Evolutionary conservation across 2,113 vertebrate species (phyloP), one percentile per base, ranked within the genome.

Genomic region (Poicephalus gulielmi): DNA sequence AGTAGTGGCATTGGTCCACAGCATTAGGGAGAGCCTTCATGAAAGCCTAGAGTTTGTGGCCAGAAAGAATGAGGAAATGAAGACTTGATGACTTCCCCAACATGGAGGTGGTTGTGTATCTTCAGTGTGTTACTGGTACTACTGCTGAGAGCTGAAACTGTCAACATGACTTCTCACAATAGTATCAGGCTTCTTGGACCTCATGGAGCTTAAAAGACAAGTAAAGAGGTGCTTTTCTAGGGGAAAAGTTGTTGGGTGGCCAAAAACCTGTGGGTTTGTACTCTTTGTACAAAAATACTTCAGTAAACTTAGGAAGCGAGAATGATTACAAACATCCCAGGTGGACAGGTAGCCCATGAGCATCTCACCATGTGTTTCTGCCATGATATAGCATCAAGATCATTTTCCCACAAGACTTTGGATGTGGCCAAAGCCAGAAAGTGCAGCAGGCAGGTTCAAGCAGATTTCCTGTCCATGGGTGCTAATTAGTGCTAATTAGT

Each of bases 101-200:
- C 0, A 0, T 15, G 4, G 13, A 15, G 7, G 10, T 25, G 3
- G 37, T 24, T 47, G 12, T 49, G 71, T 52, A 57, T 59, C 44
- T 88, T 69, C 44, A 20, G 5, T 11, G 4, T 70, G 6, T 74
- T 66, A 31, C 22, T 63, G 25, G 7, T 46, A 3, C 46, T 62
- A 7, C 37, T 70, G 52, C 47, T 67, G 74, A 39, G 74, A 81
- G 27, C 39, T 55, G 55, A 49, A 74, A 55, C 37, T 53, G 77
- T 80, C 73, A 69, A 3, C 30, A 7, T 46, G 49, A 37, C n/a
- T 79, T 90, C 39, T 55, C 57, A 31, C 49, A 82, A 49, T 7
- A 30, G 27, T 49, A 75, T 14, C 55, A 35, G 17, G 12, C 49
- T 92, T 63, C 49, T 67, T n/a, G 50, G 69, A 49, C n/a, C 28